Conservation (phyloP, 2,797 vertebrate species). For the Pipistrellus kuhlii region DNA sequence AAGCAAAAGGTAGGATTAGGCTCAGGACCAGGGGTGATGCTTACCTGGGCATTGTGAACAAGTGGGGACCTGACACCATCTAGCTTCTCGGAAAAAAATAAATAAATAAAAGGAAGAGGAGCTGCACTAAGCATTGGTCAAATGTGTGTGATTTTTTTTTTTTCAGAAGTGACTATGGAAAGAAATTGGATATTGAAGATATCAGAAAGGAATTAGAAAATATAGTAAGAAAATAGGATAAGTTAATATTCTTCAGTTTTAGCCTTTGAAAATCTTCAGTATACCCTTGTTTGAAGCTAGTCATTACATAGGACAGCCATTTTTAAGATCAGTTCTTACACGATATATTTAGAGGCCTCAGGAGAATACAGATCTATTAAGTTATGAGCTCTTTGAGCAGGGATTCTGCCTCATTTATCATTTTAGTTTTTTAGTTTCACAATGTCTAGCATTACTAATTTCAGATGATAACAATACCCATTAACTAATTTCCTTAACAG, state of each 20-base stretch:
- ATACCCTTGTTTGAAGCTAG: not conserved
- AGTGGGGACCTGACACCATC: not conserved
- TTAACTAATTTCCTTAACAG: not conserved
- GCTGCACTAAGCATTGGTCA: not conserved
- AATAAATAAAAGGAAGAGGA: not conserved
- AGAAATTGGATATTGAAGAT: not conserved
- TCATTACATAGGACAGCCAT: not conserved
- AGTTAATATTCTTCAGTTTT: not conserved
- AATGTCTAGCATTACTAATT: not conserved
- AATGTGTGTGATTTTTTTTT: not conserved
- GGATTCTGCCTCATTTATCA: not conserved
- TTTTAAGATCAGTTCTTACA: not conserved
- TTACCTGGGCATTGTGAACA: not conserved
- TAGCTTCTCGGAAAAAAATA: not conserved
- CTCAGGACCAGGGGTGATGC: not conserved
- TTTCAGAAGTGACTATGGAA: not conserved
- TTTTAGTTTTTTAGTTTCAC: not conserved
- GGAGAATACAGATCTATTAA: not conserved
- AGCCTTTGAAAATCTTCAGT: not conserved
- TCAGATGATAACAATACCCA: not conserved
- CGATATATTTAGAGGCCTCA: not conserved
- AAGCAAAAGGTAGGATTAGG: not conserved
- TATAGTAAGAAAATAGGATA: not conserved
- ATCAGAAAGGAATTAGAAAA: not conserved
- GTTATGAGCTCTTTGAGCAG: not conserved